Evolutionary conservation across 2,888 invertebrate genomes (phyloP).

Genomic region (Drosophila prostipennis): DNA sequence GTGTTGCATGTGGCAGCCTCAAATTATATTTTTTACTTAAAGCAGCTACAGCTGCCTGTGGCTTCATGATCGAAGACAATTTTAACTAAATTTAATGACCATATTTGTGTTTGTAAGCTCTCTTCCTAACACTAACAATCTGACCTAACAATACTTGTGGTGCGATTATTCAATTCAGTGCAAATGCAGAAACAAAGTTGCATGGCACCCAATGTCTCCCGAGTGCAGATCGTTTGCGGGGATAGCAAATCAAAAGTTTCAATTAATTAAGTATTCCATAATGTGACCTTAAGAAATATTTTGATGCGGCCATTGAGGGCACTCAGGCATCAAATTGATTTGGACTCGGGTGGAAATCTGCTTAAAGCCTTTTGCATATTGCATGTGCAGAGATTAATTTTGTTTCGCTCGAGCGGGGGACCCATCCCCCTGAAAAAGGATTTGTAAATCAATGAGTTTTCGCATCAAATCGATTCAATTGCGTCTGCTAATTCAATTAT

Average conservation of each 20-base stretch:
- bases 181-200: constrained; percentile 4
- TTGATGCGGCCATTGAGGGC: constrained; percentile 15
- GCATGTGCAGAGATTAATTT: constrained; percentile 39
- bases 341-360: constrained; percentile 17
- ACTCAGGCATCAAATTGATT: constrained; percentile 36
- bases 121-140: too few species aligned
- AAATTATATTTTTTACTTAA: neutral
- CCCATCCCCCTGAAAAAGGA: constrained; percentile 29
- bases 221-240: constrained; percentile 10
- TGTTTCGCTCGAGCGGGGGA: neutral
- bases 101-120: too few species aligned
- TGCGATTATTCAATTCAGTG: constrained; percentile 1
- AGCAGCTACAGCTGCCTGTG: neutral
- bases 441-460: constrained; percentile 39
- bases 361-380: constrained; percentile 46
- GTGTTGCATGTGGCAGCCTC: neutral
- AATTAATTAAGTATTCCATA: constrained; percentile 32
- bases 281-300: constrained; percentile 17
- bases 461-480: constrained; percentile 39
- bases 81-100: too few species aligned
- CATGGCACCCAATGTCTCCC: neutral
- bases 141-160: too few species aligned
- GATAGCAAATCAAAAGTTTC: constrained; percentile 8
- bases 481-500: constrained; percentile 47
- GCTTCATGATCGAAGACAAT: too few species aligned